Base-by-base conservation (phyloP, 1,140 invertebrate genomes). In the Drosophila nannoptera region DNA sequence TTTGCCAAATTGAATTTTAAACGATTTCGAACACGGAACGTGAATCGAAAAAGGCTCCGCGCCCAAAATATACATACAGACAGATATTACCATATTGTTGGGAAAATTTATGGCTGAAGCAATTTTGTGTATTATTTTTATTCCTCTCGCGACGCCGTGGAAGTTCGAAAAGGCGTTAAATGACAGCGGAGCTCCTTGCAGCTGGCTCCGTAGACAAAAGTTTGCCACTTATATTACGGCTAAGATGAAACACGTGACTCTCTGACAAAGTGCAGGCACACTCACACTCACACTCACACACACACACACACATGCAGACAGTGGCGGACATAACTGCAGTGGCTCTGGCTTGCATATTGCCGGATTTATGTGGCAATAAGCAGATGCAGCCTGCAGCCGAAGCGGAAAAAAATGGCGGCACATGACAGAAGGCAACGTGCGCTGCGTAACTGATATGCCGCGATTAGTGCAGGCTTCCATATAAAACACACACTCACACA, bases 311-410 rank as follows among this genome's bases (percentile, higher is more conserved):
- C n/a, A n/a, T n/a, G n/a, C n/a, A 4, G 31, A 43, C 32, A 50
- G 0, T 55, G 6, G 40, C 7, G 31, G 6, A 48, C 36, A 66
- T 63, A 69, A 32, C 66, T 63, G 66, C 60, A 56, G 53, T 64
- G 22, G 61, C 70, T 70, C 65, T 61, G 73, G 74, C 66, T 77
- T 72, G 81, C 76, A 84, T 80, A 80, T 86, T 86, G 76, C 65
- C 49, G 80, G 81, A 84, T 84, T 84, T 84, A 84, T 86, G 77
- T 81, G 81, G 81, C 81, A 86, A 84, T 84, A 84, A 86, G 81
- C 74, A 87, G 82, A 84, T 84, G 81, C 67, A 87, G 81, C 78
- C 69, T 73, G 68, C 80, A 59, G 50, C 63, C 46, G 54, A n/a
- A 52, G 46, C 22, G 16, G n/a, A 76, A 70, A 67, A 74, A 46